Conservation (phyloP, 1,140 invertebrate species). For the Drosophila nannoptera region DNA sequence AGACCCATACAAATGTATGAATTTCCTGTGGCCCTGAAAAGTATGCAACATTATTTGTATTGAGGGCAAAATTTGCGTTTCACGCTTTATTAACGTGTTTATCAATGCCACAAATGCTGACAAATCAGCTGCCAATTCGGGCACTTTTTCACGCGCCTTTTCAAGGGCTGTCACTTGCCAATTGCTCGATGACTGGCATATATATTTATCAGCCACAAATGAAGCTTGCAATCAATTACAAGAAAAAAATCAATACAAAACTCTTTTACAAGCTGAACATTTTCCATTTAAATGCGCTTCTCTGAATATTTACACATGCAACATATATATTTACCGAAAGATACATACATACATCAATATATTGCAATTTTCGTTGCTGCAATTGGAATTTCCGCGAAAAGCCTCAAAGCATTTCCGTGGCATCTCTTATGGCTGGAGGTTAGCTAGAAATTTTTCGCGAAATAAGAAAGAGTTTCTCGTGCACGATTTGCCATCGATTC, state of each 20-base stretch:
- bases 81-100: too few relatives aligned
- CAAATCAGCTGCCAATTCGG: not conserved
- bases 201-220: not conserved
- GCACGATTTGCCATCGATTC: too few relatives aligned
- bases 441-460: too few relatives aligned
- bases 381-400: not conserved
- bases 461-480: not conserved
- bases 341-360: not conserved
- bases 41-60: not conserved
- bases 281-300: not conserved
- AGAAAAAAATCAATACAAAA: not conserved
- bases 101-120: not conserved
- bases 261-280: not conserved
- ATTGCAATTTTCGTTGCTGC: not conserved
- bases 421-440: not conserved
- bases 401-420: not conserved
- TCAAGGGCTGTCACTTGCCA: not conserved
- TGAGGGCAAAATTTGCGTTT: too few relatives aligned
- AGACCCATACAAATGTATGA: too few relatives aligned
- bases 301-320: not conserved
- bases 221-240: not conserved
- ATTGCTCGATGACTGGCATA: not conserved
- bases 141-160: not conserved
- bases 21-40: not conserved
- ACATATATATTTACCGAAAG: not conserved